Conservation (phyloP, 2,888 invertebrate species). For the Bimastos eiseni region DNA sequence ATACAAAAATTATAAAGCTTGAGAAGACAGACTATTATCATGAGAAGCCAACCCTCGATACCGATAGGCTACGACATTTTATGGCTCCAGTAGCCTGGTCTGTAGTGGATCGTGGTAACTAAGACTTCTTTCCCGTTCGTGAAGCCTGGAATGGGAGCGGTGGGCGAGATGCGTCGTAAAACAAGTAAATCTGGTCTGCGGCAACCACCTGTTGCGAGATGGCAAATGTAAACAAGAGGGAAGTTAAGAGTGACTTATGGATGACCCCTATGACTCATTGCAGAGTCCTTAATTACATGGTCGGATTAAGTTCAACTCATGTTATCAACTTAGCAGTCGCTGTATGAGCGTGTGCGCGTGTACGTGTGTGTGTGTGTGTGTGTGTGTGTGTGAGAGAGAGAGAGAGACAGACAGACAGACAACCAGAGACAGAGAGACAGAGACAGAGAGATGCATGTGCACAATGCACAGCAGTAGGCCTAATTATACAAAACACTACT, state of each 20-base stretch:
- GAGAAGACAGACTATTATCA: not conserved
- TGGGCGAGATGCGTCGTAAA: not conserved
- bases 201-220: not conserved
- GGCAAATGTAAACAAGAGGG: not conserved
- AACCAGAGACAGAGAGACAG: too few species aligned
- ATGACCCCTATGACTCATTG: not conserved
- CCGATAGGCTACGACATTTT: not conserved
- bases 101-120: not conserved
- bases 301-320: not conserved
- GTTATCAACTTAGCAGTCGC: not conserved
- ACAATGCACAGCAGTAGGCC: too few species aligned
- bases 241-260: not conserved
- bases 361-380: too few species aligned
- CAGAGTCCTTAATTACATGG: not conserved
- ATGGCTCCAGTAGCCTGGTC: not conserved
- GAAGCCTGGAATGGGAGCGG: not conserved
- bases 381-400: too few species aligned
- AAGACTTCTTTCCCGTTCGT: not conserved
- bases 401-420: too few species aligned
- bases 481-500: too few species aligned
- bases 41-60: not conserved
- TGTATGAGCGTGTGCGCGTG: not conserved
- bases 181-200: not conserved
- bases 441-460: too few species aligned
- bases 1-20: not conserved